Percentiles rank a stretch among this genome's conserved stretches.
These are phyloP conservation scores for Neoitamus cyanurus DNA, from an alignment of 2,888 invertebrate genomes.

Conservation along the genomic window DNA sequence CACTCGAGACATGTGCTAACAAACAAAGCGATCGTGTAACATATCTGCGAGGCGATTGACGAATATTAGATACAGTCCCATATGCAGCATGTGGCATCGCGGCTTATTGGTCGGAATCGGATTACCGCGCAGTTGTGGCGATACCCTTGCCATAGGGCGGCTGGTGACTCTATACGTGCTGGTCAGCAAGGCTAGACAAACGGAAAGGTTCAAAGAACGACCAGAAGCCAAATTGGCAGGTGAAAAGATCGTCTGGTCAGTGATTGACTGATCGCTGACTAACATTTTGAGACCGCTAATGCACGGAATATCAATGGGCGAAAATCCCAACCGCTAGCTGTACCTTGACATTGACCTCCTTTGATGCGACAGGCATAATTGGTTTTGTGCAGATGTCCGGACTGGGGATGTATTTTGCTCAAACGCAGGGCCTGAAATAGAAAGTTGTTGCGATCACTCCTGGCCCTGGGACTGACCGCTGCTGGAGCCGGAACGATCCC, in stretches of 20 bases:
- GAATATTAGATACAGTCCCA: slow-evolving; percentile 19
- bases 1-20: slow-evolving; percentile 39
- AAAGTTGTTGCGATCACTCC: slow-evolving; percentile 9
- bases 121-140: neutral
- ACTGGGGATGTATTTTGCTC: neutral
- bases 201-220: neutral
- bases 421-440: slow-evolving; percentile 11
- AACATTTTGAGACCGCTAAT: neutral
- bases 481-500: neutral
- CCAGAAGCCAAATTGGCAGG: neutral
- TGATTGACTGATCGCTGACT: neutral
- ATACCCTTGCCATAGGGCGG: neutral
- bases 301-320: neutral
- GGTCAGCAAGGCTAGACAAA: neutral
- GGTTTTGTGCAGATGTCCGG: slow-evolving; percentile 10
- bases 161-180: neutral
- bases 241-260: slow-evolving; percentile 17
- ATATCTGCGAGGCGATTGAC: slow-evolving; percentile 22
- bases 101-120: neutral
- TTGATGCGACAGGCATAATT: slow-evolving; percentile 25
- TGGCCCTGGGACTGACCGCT: neutral
- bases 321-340: neutral
- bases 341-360: slow-evolving; percentile 4
- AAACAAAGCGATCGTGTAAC: slow-evolving; percentile 40
- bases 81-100: neutral